Evolutionary conservation across 2,797 vertebrate genomes (phyloP).

Genomic region (Eupleurogrammus muticus): DNA sequence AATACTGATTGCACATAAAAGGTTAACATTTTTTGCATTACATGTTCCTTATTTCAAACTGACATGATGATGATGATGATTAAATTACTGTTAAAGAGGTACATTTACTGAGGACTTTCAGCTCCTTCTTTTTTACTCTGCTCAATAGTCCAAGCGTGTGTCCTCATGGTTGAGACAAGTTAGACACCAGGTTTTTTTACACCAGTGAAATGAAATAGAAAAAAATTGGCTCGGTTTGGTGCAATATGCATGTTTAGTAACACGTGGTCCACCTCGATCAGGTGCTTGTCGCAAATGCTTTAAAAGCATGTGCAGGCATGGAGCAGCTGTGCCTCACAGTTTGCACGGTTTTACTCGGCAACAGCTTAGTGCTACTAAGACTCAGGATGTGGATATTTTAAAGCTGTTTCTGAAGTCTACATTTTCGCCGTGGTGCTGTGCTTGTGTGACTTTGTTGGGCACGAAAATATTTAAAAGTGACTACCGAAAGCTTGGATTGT

Average conservation of each 20-base stretch:
- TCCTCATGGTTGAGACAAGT: no score
- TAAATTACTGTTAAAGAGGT: neutral
- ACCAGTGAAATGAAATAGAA: no score
- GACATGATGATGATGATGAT: neutral
- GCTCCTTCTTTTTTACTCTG: neutral
- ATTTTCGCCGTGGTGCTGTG: neutral
- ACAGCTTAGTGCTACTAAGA: no score
- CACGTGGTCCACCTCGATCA: neutral
- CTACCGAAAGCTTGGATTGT: neutral
- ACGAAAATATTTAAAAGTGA: neutral
- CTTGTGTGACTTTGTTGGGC: neutral
- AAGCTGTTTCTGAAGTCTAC: neutral
- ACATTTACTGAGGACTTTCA: neutral
- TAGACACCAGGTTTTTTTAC: neutral
- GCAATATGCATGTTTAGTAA: neutral
- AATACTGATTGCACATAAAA: constrained; percentile 1
- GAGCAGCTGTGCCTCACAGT: neutral
- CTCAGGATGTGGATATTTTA: neutral
- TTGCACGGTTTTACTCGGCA: neutral
- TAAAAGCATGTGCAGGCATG: accelerated
- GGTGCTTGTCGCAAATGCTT: neutral
- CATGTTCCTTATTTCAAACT: neutral
- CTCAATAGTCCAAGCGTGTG: neutral
- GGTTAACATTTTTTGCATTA: neutral
- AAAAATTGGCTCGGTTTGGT: neutral